A percentile compares a stretch with the other conserved stretches of the same genome.
phyloP scores from a whole-genome alignment of 2,113 vertebrate genomes.

The Agapornis roseicollis region DNA sequence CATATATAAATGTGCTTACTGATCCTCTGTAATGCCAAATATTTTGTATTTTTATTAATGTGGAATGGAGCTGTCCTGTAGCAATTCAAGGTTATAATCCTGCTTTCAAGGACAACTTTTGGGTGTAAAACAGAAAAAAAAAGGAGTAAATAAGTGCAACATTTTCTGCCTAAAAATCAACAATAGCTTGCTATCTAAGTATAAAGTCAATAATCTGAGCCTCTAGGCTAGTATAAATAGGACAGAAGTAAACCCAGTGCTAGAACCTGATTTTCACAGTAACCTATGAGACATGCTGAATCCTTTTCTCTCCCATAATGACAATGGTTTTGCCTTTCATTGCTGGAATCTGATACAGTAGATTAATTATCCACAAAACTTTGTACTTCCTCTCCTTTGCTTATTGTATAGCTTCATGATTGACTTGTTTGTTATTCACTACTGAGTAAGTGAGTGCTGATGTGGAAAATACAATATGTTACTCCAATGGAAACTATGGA shows the following conservation, averaged over 20 bases:
- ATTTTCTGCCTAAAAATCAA: not conserved
- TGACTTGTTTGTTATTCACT: conserved; percentile 57
- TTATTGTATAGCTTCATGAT: not conserved
- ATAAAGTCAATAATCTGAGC: not conserved
- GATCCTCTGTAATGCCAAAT: not conserved
- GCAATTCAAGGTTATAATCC: not conserved
- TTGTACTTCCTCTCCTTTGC: not conserved
- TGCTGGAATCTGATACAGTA: conserved; percentile 4
- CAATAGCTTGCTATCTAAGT: not conserved
- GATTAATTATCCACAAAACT: conserved; percentile 20
- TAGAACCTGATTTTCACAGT: not conserved
- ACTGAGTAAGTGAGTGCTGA: conserved; percentile 27
- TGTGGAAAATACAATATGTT: conserved; percentile 47
- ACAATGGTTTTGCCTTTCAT: not conserved
- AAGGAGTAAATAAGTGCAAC: not conserved
- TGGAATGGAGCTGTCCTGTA: not conserved
- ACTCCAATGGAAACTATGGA: conserved; percentile 29
- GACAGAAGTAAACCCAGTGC: not conserved
- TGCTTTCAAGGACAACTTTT: not conserved
- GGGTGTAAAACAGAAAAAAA: not conserved
- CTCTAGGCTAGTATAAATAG: not conserved
- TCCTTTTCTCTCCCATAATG: not conserved
- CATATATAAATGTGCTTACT: not conserved
- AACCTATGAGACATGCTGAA: not conserved
- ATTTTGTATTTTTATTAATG: not conserved